Evolutionary conservation across 2,797 vertebrate species (phyloP), one percentile per base, ranked within the genome.

Genomic region (Ambastaia sidthimunki): DNA sequence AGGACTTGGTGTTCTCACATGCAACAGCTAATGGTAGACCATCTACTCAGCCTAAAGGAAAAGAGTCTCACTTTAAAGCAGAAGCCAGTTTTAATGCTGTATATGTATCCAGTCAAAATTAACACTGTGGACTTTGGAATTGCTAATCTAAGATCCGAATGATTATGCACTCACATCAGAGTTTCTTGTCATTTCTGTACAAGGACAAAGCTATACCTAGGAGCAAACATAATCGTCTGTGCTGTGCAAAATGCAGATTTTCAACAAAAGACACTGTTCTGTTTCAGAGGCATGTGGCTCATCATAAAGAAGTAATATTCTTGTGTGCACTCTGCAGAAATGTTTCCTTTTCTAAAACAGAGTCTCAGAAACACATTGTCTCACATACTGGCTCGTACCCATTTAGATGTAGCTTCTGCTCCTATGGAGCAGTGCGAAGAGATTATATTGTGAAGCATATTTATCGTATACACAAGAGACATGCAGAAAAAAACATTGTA

Each of bases 401-500:
- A 0, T 97, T 95, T 78, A 94, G 89, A 6, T 99, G 97, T 86
- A 93, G 94, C 15, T 95, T 96, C 87, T 99, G 97, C 78, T 94
- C 95, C 25, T 98, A 97, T 11, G 96, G 96, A 48, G 97, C 97
- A 1, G 92, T 98, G 86, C 91, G 96, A 71, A 94, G 96, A 62
- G 93, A 96, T 79, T 97, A 96, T 82, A 95, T 99, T 25, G 90
- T 97, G 37, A 98, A 98, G 84, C 97, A 98, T 86, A 95, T 96
- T 0, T 94, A 92, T 70, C 94, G 96, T 73, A 92, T 98, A 6
- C 98, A 99, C 47, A 72, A 16, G 15, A 81, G 76, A 2, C 78
- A 82, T 3, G 74, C 82, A 13, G 78, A 91, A 12, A 87, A 88
- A 71, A 70, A 54, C 19, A 80, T 80, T 2, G 44, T 31, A 34